phyloP scores from a whole-genome alignment of 1,140 invertebrate species.

The Penaeus vannamei region DNA sequence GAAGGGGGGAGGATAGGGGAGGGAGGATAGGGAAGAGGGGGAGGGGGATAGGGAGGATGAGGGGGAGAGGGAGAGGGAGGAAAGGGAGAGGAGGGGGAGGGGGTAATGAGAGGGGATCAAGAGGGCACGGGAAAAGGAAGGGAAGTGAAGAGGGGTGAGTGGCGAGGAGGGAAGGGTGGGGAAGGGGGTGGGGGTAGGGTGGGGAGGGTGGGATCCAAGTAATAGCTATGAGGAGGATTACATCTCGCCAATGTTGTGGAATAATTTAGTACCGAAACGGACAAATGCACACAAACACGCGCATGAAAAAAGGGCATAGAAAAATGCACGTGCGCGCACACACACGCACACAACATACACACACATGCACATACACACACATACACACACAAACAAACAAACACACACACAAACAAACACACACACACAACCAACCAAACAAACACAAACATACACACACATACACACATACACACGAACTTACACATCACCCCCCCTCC shows the following conservation, averaged over 20 bases:
- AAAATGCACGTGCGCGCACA: not conserved
- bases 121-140: no score
- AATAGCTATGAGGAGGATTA: not conserved
- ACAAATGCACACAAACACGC: slow-evolving; percentile 21
- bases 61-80: not conserved
- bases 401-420: no score
- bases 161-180: not conserved
- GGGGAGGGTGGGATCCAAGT: not conserved
- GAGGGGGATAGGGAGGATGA: not conserved
- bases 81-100: not conserved
- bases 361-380: no score
- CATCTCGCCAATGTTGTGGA: not conserved
- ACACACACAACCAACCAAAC: no score
- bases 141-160: not conserved
- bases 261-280: not conserved
- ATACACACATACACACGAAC: no score
- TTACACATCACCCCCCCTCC: no score
- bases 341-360: slow-evolving; percentile 18
- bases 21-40: not conserved
- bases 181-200: not conserved
- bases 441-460: no score
- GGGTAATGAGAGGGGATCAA: not conserved
- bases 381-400: no score
- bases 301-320: not conserved
- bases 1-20: not conserved